These are phyloP conservation scores for Protonibea diacanthus DNA, from an alignment of 2,797 vertebrate species.

Conservation along the genomic window DNA sequence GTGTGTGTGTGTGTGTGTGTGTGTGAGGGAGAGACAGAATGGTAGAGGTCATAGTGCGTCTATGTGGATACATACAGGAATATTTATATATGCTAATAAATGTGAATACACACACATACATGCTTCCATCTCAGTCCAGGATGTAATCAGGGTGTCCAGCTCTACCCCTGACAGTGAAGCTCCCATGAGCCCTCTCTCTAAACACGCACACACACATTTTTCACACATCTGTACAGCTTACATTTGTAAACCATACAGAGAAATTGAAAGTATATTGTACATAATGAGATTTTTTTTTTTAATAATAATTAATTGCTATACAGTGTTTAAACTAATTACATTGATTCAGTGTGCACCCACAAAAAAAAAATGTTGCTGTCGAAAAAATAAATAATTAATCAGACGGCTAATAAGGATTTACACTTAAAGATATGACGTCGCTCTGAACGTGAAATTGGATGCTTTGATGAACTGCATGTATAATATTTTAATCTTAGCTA, in stretches of 20 bases:
- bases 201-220: conserved; percentile 9
- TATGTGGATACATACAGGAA: conserved; percentile 37
- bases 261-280: conserved; percentile 6
- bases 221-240: conserved; percentile 9
- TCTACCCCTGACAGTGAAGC: conserved; percentile 15
- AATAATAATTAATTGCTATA: conserved; percentile 22
- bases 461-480: conserved; percentile 39
- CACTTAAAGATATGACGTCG: conserved; percentile 30
- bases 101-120: conserved; percentile 17
- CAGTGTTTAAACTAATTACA: conserved; percentile 36
- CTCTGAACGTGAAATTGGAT: conserved; percentile 40
- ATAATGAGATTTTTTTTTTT: conserved; percentile 30
- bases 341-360: conserved; percentile 12
- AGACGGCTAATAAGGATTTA: conserved; percentile 49
- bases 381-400: conserved; percentile 38
- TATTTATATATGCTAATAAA: conserved; percentile 56
- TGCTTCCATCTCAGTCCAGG: neutral
- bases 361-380: conserved; percentile 14
- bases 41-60: conserved; percentile 49
- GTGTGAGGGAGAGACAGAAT: conserved; percentile 10
- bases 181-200: conserved; percentile 3
- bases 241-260: conserved; percentile 21
- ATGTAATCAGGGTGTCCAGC: conserved; percentile 32
- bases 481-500: conserved; percentile 42
- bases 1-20: conserved; percentile 26